Evolutionary conservation across 1,140 invertebrate species (phyloP), one percentile per base, ranked within the genome.

Genomic region (Hormaphis cornu): DNA sequence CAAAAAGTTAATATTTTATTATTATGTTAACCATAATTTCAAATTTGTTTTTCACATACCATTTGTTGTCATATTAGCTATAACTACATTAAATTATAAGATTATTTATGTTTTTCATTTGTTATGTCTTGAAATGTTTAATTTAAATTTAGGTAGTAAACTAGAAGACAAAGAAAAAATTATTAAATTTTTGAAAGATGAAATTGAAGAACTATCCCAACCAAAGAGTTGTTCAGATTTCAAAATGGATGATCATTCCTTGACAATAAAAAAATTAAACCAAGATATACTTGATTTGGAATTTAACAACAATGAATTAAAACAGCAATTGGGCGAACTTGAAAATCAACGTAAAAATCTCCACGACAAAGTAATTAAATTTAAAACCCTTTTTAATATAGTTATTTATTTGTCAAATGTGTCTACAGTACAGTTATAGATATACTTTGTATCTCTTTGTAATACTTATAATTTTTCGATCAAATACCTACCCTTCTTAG

Each of bases 131-230:
- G n/a, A n/a, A n/a, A 18, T 28, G n/a, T 28, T 20, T 1, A 7
- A 44, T 46, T 18, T 14, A 12, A 46, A 46, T 28, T 28, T 46
- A 66, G 61, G 20, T 35, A 50, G 22, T 20, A 66, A 66, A 48
- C 50, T 66, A 50, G 61, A 66, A 66, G 44, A 66, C 9, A 66
- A 66, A 50, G 44, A 66, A 16, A 66, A 66, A 48, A 22, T 66
- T 35, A 50, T 66, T 30, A 22, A 50, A 66, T 18, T 28, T 35
- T 24, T 66, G 28, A 66, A 66, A 50, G 61, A 66, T 48, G 61
- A 66, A 35, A 66, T 66, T 48, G 46, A 66, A 66, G 61, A 66
- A 66, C 33, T n/a, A 42, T 50, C 44, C 1, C 33, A 50, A 33
- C 28, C 44, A 22, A 66, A 66, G 10, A 28, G 35, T 1, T 46